phyloP scores from a whole-genome alignment of 2,888 invertebrate species.

The Tineola bisselliella region DNA sequence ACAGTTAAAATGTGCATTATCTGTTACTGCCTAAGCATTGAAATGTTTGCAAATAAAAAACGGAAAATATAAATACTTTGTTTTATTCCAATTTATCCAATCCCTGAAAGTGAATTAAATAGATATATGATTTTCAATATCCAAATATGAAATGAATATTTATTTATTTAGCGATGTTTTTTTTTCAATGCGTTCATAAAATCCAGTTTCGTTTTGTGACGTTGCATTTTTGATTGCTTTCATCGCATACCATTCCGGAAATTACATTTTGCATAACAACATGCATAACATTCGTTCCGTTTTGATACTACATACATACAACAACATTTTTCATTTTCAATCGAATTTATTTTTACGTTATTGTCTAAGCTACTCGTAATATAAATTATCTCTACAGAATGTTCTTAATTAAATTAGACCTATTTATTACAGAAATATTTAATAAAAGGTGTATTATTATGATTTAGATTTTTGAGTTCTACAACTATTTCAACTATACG shows the following conservation, averaged over 20 bases:
- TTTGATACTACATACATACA: background rate
- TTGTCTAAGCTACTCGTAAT: no score
- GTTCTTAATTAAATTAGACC: no score
- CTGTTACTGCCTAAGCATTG: conserved; percentile 11
- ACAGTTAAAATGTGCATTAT: conserved; percentile 2
- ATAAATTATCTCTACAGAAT: no score
- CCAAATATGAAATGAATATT: background rate
- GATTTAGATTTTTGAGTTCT: no score
- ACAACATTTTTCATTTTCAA: no score
- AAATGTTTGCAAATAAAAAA: conserved; percentile 11
- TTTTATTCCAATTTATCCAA: background rate
- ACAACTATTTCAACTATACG: no score
- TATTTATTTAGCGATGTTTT: background rate
- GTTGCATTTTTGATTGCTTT: background rate
- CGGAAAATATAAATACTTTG: background rate
- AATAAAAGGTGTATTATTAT: no score
- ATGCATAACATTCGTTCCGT: background rate
- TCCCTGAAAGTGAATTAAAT: background rate
- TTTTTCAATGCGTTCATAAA: background rate
- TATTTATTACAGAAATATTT: no score
- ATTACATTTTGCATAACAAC: background rate
- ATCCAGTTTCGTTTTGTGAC: background rate
- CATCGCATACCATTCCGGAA: background rate
- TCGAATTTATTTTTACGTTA: no score
- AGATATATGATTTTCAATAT: background rate